Base-by-base conservation (phyloP, 2,113 vertebrate genomes). In the Onychostruthus taczanowskii region DNA sequence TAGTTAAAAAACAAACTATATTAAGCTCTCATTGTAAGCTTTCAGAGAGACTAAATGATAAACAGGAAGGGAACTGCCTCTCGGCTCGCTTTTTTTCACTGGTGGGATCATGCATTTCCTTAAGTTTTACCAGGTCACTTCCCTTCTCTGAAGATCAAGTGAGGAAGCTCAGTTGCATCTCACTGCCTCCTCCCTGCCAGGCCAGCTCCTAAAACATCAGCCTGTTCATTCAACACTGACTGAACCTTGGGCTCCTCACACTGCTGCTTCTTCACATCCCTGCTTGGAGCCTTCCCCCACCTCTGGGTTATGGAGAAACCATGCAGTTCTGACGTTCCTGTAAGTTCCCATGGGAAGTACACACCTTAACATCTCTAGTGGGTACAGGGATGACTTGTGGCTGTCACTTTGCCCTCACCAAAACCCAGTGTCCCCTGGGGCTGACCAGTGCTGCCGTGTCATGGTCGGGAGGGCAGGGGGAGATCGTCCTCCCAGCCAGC, bases 221-320 rank as follows among this genome's bases (percentile, higher is more conserved):
- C 16, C 43, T 21, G 24, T 49, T 16, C 2, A 2, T 28, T 33
- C 3, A 5, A 3, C 20, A 10, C 9, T 1, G 1, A 2, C 39
- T 11, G 24, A 30, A 13, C 24, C 53, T 76, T 31, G 26, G 30
- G 31, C 46, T 74, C 46, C 23, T 80, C 84, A 27, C 1, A 1
- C 7, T 23, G 19, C n/a, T 16, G 13, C 20, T 55, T 15, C 62
- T 30, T 47, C n/a, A 14, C 16, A 1, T 5, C 18, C 1, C 52
- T 41, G 43, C 56, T 14, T 0, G 0, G 33, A 63, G 23, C 52
- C 44, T 53, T 58, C 26, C 30, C 21, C 11, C 75, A 31, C 9
- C 44, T 23, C 28, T 1, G 28, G 58, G n/a, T 0, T 33, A 13
- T 0, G 3, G 41, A 7, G 11, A 7, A 6, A 10, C 30, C 28